Percentiles rank a stretch among this genome's conserved stretches.
Evolutionary conservation across 2,888 invertebrate genomes (phyloP).

Genomic region (Papilio gigon): DNA sequence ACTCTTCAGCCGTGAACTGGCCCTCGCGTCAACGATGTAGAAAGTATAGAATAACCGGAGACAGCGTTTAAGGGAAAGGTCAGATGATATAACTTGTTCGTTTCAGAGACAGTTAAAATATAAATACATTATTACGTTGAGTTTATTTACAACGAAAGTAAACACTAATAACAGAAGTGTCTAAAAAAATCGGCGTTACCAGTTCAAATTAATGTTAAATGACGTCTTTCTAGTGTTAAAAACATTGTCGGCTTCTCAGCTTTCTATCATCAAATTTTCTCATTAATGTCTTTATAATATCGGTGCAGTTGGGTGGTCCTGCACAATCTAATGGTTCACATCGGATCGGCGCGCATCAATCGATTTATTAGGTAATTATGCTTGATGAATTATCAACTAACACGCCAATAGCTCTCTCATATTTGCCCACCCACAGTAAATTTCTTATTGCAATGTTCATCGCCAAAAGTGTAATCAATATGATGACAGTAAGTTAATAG

Average conservation of each 20-base stretch:
- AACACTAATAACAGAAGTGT: too few species aligned
- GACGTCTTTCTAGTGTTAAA: too few species aligned
- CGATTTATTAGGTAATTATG: conserved; percentile 5
- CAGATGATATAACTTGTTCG: conserved; percentile 42
- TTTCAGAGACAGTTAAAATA: conserved; percentile 1
- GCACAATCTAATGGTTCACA: conserved; percentile 10
- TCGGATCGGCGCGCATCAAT: conserved; percentile 16
- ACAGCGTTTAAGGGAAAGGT: conserved; percentile 57
- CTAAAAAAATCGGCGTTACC: too few species aligned
- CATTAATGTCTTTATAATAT: background rate
- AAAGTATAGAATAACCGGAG: conserved; percentile 48
- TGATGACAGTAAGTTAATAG: too few species aligned
- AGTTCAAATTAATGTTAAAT: too few species aligned
- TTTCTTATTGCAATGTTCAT: background rate
- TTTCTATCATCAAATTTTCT: too few species aligned
- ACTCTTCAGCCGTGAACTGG: conserved; percentile 40
- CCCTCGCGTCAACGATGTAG: conserved; percentile 44
- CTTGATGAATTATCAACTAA: conserved; percentile 16
- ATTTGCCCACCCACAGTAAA: conserved; percentile 9
- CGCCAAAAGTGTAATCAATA: too few species aligned
- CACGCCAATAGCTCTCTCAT: background rate
- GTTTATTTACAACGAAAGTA: background rate
- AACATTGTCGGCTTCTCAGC: too few species aligned
- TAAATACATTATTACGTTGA: background rate
- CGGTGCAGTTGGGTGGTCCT: conserved; percentile 7